Evolutionary conservation across 1,140 invertebrate species (phyloP).

Genomic region (Meloidogyne floridensis): DNA sequence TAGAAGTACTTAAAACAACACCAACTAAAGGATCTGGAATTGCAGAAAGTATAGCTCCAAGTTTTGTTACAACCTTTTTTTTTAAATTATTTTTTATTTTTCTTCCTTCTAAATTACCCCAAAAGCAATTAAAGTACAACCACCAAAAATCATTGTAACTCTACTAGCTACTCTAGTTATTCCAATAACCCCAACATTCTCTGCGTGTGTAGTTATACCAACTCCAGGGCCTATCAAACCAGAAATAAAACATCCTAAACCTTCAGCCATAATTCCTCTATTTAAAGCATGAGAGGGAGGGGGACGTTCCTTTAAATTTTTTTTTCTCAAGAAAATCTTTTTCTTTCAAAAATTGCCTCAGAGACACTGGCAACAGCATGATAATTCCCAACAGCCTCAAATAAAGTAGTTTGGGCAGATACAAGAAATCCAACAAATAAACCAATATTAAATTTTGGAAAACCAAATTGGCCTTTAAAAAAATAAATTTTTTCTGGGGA

Average conservation of each 20-base stretch:
- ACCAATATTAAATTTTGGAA: slow-evolving; percentile 63
- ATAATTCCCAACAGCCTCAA: slow-evolving; percentile 69
- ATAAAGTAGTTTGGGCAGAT: slow-evolving; percentile 66
- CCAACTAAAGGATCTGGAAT: slow-evolving; percentile 65
- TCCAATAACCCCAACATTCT: slow-evolving; percentile 60
- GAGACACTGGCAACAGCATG: slow-evolving; percentile 66
- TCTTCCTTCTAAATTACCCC: slow-evolving; percentile 31
- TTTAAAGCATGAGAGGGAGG: slow-evolving; percentile 68
- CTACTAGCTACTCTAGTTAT: slow-evolving; percentile 51
- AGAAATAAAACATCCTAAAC: slow-evolving; percentile 56
- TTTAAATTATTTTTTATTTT: slow-evolving; percentile 20
- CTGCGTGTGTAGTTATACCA: slow-evolving; percentile 56
- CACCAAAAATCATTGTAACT: slow-evolving; percentile 58
- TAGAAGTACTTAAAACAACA: slow-evolving; percentile 62
- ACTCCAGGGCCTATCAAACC: slow-evolving; percentile 57
- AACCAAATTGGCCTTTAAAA: slow-evolving; percentile 66
- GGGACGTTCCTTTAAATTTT: slow-evolving; percentile 45
- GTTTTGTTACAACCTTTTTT: slow-evolving; percentile 42
- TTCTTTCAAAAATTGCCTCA: slow-evolving; percentile 18
- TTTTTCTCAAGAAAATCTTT: not conserved
- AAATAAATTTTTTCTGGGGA: not conserved
- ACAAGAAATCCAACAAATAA: slow-evolving; percentile 66
- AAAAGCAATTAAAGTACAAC: slow-evolving; percentile 57
- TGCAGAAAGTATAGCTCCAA: slow-evolving; percentile 63
- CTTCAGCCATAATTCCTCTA: slow-evolving; percentile 62